Evolutionary conservation across 2,888 invertebrate species (phyloP), one percentile per base, ranked within the genome.

Genomic region (Ectemnius cavifrons): DNA sequence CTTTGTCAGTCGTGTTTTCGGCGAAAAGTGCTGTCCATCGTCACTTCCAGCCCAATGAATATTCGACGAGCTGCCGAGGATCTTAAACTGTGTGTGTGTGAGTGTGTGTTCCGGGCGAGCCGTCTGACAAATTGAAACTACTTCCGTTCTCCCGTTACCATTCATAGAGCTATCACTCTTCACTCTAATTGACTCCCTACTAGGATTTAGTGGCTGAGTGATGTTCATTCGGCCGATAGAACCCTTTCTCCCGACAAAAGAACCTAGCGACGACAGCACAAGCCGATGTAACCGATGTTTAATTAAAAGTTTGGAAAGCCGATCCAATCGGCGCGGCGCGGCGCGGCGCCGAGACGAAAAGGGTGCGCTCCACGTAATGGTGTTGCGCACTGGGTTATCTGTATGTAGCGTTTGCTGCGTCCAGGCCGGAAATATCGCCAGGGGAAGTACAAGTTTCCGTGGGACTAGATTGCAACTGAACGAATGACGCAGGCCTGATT

Each of bases 41-140:
- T 37, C 68, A 68, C 68, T 65, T 69, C 64, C 57, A 68, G 37
- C 58, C 28, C 63, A 62, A 75, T 75, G 74, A 75, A 75, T 75
- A 75, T 75, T 75, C 75, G 74, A 68, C 64, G 68, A 73, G 14
- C 63, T 45, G 63, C 46, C 64, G 58, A 49, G 49, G 64, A 68
- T 64, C 63, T 75, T 75, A 75, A 75, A 75, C 73, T 62, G 67
- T 52, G 74, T 68, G 8, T 37, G 37, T 8, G 4, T n/a, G n/a
- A n/a, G n/a, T n/a, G n/a, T 68, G 37, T 37, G 37, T 11, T 6
- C 37, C 37, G 37, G 11, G 37, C 37, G 37, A 37, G 37, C 23
- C 37, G 37, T 37, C 37, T 11, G 37, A 37, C 37, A 37, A 37
- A 37, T 37, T 37, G 11, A 37, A 37, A 37, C 37, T 37, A 37